Conservation (phyloP, 2,888 invertebrate genomes). For the Reticulitermes lucifugus region DNA sequence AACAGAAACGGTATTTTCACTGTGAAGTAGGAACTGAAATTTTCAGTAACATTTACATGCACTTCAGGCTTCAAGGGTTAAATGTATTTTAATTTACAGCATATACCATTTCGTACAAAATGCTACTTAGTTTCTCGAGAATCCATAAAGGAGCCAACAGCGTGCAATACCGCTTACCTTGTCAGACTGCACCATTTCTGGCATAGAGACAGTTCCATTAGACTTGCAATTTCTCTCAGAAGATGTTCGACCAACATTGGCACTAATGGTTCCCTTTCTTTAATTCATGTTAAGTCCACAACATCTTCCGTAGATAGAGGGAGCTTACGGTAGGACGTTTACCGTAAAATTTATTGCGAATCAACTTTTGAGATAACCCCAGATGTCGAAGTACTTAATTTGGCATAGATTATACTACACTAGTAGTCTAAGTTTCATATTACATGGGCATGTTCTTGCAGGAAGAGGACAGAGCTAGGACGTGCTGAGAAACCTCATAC, state of each 20-base stretch:
- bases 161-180: neutral
- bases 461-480: too few species aligned
- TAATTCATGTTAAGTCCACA: conserved; percentile 10
- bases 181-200: neutral
- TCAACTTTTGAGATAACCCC: neutral
- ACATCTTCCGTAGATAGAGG: neutral
- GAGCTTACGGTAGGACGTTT: neutral
- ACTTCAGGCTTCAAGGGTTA: too few species aligned
- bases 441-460: too few species aligned
- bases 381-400: neutral
- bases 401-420: neutral
- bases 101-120: too few species aligned
- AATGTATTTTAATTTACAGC: too few species aligned
- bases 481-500: too few species aligned
- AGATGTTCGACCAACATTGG: neutral
- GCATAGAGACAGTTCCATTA: neutral
- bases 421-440: too few species aligned
- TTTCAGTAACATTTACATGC: too few species aligned
- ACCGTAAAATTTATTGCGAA: neutral
- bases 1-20: too few species aligned
- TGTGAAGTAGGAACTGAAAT: too few species aligned
- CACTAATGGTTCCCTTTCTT: neutral
- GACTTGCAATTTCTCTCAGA: neutral
- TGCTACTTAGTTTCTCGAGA: too few species aligned
- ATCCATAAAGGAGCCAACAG: too few species aligned